Evolutionary conservation across 1,140 invertebrate genomes (phyloP), one percentile per base, ranked within the genome.

Genomic region (Rhizoglyphus robini): DNA sequence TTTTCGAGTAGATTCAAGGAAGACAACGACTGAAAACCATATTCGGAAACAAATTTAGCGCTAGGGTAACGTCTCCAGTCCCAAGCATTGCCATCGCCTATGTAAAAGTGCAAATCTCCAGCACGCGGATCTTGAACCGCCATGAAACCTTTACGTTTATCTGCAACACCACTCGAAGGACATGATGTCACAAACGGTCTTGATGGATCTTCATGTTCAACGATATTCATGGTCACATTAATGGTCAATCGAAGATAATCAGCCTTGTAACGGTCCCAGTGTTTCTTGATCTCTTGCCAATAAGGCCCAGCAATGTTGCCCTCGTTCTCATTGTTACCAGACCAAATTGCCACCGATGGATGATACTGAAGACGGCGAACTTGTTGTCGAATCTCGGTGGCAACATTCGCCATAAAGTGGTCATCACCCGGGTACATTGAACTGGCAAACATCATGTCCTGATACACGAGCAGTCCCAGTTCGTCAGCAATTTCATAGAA

Each of bases 321-420:
- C 81, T 98, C 95, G 74, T 98, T 98, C 78, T 99, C 95, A 76
- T 99, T 99, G 74, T 98, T 99, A 3, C 89, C 92, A 18, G 91
- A 87, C 85, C 76, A 80, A 32, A 95, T 69, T 0, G 89, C 84
- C 54, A 99, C 83, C 60, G 87, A 90, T 0, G 94, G 81, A 78
- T 97, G 93, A 74, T 88, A 82, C 68, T 90, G 86, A 4, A 99
- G 77, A 64, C 92, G 79, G 65, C 82, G 78, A 0, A 94, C 77
- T 76, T 95, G 92, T 72, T 94, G 86, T 25, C 76, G 76, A 11
- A 96, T 79, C 81, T 99, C 96, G 23, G 75, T 73, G 34, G 75
- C 74, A 0, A 97, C 90, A 11, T 79, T 83, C 1, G 70, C 57
- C 2, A 98, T 75, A 76, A 94, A 97, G 36, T 41, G 18, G 8